A percentile compares a stretch with the other conserved stretches of the same genome.
Conservation (phyloP, 2,797 vertebrate genomes). For the Hylomyscus alleni region DNA sequence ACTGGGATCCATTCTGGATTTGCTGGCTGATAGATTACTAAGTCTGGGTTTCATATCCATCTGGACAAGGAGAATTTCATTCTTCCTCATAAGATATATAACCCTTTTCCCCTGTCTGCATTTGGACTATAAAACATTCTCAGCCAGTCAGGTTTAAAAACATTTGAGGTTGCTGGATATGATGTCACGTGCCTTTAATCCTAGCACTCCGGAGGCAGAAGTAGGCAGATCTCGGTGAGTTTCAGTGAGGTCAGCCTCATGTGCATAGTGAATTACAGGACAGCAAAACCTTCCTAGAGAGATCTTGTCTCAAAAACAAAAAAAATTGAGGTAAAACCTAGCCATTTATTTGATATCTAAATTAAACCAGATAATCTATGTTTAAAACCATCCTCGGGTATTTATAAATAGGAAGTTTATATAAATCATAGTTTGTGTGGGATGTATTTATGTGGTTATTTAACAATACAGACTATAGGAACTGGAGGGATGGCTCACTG, state of each 20-base stretch:
- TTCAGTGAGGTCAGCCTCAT: neutral
- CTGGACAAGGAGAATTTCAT: neutral
- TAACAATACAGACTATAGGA: neutral
- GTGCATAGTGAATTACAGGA: neutral
- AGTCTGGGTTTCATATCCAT: neutral
- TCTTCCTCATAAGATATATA: neutral
- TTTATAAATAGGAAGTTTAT: slow-evolving; percentile 32
- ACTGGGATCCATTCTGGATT: neutral
- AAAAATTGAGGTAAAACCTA: slow-evolving; percentile 41
- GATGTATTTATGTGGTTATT: slow-evolving; percentile 26
- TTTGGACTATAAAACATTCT: neutral
- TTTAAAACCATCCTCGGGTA: slow-evolving; percentile 35
- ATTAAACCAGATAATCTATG: slow-evolving; percentile 41
- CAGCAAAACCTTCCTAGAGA: neutral
- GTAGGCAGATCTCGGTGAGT: neutral
- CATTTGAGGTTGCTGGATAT: neutral
- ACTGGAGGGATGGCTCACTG: neutral
- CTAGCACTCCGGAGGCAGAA: neutral
- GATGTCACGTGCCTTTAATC: neutral
- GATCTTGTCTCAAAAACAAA: neutral
- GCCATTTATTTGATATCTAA: slow-evolving; percentile 61
- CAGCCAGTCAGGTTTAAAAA: neutral
- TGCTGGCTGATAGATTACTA: too few relatives aligned
- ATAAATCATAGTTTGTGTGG: slow-evolving; percentile 13
- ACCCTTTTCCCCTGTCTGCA: neutral